Base-by-base conservation (phyloP, 2,888 invertebrate species). In the Brachypalpus laphriformis region DNA sequence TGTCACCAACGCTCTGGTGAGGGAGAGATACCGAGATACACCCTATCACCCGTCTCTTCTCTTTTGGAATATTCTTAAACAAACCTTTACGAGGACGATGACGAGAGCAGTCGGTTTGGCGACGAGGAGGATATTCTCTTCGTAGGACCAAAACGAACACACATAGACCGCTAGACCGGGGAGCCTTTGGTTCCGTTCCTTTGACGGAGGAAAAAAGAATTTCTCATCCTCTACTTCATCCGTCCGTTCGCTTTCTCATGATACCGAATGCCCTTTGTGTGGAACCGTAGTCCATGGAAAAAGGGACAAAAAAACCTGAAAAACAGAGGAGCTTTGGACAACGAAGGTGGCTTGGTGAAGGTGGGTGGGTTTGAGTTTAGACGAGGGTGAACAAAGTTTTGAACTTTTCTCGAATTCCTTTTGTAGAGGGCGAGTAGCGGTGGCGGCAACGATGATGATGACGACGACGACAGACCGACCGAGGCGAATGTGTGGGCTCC, bases 371-470 rank as follows among this genome's bases (percentile, higher is more conserved):
- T 72, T 81, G 59, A 66, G 54, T 78, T 77, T 81, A 85, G 75
- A 71, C 81, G 85, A 80, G 85, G 81, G 75, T 71, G 70, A 56
- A 70, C 76, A 85, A 81, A 85, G 85, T 85, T 85, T 81, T 76
- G 66, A 85, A 85, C 85, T 85, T 81, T 85, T 85, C 85, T 76
- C 81, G 54, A 81, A 85, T 85, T 81, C 85, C 76, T 85, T 85
- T 85, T 81, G 75, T 75, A 61, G 66, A 81, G 65, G 63, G 71
- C 70, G 63, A 72, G 45, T 47, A 63, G 11, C 28, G 70, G 34
- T 51, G 18, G 57, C 56, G 71, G 18, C 56, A 25, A 31, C 42
- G 42, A 49, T 5, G 63, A 28, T 14, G 28, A 6, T 28, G 40
- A 49, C 9, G 63, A 20, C 20, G 28, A 7, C 45, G 45, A 61